Conservation (phyloP, 2,797 vertebrate genomes). For the Cyclura pinguis region DNA sequence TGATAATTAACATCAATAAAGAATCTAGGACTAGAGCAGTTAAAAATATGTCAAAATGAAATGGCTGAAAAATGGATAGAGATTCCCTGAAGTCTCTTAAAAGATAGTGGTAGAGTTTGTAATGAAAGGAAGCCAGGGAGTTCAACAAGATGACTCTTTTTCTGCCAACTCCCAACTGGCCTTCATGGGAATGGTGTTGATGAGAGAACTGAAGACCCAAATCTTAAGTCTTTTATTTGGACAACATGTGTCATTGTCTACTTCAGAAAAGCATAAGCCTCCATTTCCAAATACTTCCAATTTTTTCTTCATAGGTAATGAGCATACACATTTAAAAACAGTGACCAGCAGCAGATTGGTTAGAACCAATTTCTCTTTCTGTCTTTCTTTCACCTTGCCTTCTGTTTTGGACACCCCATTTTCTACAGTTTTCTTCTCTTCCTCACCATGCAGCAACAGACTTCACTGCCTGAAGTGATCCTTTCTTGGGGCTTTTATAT, state of each 20-base stretch:
- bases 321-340: too few species aligned
- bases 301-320: neutral
- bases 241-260: neutral
- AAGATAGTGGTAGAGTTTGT: conserved; percentile 49
- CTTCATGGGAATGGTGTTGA: conserved; percentile 20
- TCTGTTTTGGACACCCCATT: too few species aligned
- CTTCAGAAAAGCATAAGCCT: neutral
- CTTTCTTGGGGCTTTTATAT: too few species aligned
- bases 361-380: too few species aligned
- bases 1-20: conserved; percentile 69
- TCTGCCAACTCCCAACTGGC: conserved; percentile 51
- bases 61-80: conserved; percentile 63
- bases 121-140: conserved; percentile 59
- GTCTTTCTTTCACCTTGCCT: too few species aligned
- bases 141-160: conserved; percentile 51
- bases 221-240: neutral
- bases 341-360: too few species aligned
- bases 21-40: conserved; percentile 51
- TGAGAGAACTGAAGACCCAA: neutral
- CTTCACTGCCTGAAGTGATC: too few species aligned
- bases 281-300: neutral
- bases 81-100: conserved; percentile 66
- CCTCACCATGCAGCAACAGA: too few species aligned
- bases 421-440: too few species aligned
- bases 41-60: conserved; percentile 65